A percentile compares a stretch with the other conserved stretches of the same genome.
Evolutionary conservation across 2,797 vertebrate genomes (phyloP).

Genomic region (Girardinus metallicus): DNA sequence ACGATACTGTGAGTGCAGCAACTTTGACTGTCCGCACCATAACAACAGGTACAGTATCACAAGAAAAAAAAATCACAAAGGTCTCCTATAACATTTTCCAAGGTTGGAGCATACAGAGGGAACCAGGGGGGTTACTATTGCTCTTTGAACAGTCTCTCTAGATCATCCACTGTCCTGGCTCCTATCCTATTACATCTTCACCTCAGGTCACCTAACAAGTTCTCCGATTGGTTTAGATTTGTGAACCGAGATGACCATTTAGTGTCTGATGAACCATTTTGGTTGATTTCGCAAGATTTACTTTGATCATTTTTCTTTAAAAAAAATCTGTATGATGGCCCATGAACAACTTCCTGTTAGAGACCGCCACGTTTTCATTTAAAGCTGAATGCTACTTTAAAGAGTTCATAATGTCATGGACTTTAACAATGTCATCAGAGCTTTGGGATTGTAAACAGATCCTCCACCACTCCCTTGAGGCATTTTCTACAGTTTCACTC

Average conservation of each 20-base stretch:
- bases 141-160: background rate
- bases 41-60: conserved; percentile 38
- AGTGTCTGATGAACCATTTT: background rate
- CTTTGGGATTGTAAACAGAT: background rate
- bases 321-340: background rate
- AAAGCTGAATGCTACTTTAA: too few species aligned
- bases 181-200: background rate
- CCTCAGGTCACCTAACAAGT: background rate
- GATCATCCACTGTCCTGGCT: background rate
- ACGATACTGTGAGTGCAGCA: conserved; percentile 60
- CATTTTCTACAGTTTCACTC: background rate
- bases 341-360: background rate
- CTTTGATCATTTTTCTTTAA: background rate
- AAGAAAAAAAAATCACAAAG: background rate
- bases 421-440: too few species aligned
- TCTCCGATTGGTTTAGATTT: background rate
- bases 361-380: too few species aligned
- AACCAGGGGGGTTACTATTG: background rate
- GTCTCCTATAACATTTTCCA: background rate
- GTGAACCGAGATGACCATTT: background rate
- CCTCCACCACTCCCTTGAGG: background rate
- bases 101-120: background rate
- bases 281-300: background rate
- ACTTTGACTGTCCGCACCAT: conserved; percentile 48
- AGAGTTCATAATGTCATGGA: too few species aligned